phyloP scores from a whole-genome alignment of 1,140 invertebrate genomes.

The Venustaconcha ellipsiformis region DNA sequence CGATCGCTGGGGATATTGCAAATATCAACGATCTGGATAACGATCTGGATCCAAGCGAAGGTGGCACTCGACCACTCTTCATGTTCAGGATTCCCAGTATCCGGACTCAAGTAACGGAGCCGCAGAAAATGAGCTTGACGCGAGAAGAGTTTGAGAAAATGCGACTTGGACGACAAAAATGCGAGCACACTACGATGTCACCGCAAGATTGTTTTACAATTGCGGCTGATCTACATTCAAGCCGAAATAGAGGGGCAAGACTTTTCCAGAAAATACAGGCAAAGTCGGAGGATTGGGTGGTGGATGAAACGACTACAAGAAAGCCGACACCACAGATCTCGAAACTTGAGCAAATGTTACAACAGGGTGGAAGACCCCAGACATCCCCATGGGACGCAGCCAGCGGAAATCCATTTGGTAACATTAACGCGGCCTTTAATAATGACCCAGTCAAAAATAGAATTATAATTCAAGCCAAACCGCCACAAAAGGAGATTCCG shows the following conservation, averaged over 20 bases:
- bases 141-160: slow-evolving; percentile 53
- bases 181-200: slow-evolving; percentile 46
- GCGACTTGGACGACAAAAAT: slow-evolving; percentile 38
- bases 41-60: slow-evolving; percentile 43
- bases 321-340: slow-evolving; percentile 38
- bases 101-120: slow-evolving; percentile 33
- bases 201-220: slow-evolving; percentile 52
- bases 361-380: slow-evolving; percentile 71
- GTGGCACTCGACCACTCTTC: slow-evolving; percentile 47
- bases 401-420: slow-evolving; percentile 75
- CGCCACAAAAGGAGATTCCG: background rate
- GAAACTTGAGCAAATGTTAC: slow-evolving; percentile 66
- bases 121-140: slow-evolving; percentile 49
- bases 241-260: slow-evolving; percentile 76
- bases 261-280: slow-evolving; percentile 88
- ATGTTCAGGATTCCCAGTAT: slow-evolving; percentile 51
- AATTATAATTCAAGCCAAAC: too few species aligned
- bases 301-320: slow-evolving; percentile 77
- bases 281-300: slow-evolving; percentile 87
- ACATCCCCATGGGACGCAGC: slow-evolving; percentile 83
- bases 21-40: slow-evolving; percentile 50
- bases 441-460: slow-evolving; percentile 21
- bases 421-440: slow-evolving; percentile 78
- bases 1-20: slow-evolving; percentile 25
- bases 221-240: slow-evolving; percentile 43